Conservation (phyloP, 1,140 invertebrate genomes). For the Heliconius nattereri region DNA sequence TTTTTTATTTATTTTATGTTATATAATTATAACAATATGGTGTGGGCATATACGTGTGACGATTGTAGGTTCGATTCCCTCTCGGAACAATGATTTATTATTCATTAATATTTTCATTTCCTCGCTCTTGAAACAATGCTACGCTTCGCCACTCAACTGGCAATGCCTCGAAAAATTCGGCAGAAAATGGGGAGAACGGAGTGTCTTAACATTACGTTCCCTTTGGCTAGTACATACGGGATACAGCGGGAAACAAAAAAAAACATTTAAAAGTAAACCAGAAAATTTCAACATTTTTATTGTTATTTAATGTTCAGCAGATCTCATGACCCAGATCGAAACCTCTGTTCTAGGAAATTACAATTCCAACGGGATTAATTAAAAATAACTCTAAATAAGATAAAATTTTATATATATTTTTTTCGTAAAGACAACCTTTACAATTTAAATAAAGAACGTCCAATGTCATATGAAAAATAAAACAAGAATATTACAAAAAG, state of each 20-base stretch:
- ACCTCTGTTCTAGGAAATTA: not conserved
- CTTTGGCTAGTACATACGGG: no score
- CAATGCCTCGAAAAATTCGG: no score
- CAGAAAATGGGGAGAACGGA: no score
- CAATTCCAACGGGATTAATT: not conserved
- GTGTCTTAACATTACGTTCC: no score
- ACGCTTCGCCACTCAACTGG: no score
- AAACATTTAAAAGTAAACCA: no score
- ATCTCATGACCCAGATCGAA: not conserved
- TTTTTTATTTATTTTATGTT: not conserved
- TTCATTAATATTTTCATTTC: no score
- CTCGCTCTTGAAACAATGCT: no score
- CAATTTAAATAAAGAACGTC: constrained; percentile 24
- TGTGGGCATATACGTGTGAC: no score
- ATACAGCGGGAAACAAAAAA: no score
- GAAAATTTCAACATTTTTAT: not conserved
- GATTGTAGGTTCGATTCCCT: no score
- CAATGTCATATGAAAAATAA: constrained; percentile 31
- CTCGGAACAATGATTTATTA: no score
- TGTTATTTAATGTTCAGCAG: not conserved
- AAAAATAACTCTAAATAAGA: not conserved
- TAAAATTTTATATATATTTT: not conserved
- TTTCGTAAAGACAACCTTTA: constrained; percentile 25
- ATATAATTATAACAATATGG: not conserved
- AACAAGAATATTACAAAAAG: constrained; percentile 48